Evolutionary conservation across 2,113 vertebrate species (phyloP), one percentile per base, ranked within the genome.

Genomic region (Pseudorectes ferrugineus): DNA sequence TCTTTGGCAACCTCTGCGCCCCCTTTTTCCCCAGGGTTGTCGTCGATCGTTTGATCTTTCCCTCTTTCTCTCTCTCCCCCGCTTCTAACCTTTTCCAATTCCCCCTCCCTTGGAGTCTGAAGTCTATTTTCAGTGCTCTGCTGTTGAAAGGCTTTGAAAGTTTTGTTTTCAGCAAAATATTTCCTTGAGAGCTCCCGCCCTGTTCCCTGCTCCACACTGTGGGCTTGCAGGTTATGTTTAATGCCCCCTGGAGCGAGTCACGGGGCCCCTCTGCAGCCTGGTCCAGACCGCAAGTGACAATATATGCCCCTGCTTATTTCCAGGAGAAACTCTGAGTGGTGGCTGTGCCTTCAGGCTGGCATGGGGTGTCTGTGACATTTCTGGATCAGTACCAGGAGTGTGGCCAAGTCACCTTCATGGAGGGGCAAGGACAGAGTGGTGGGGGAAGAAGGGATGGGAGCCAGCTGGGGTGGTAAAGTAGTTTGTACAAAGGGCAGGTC

Each of bases 91-190:
- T 96, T 96, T 97, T 93, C 92, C 83, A 92, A 85, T 92, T 94
- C 87, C 68, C 92, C 93, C 92, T 94, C 93, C 95, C 85, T 91
- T 77, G 57, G 89, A 84, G 88, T 68, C 91, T 96, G 92, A 96
- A 88, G 92, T 93, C 96, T 96, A 96, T 97, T 97, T 97, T 97
- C 79, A 85, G 95, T 79, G 63, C 68, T 94, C 42, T 88, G 84
- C 75, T 91, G 94, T 83, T 93, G 84, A 95, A 95, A 96, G 95
- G 77, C 95, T 97, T 97, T 93, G 73, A 95, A 93, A 97, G 91
- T 95, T 96, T 97, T 97, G 93, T 95, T 97, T 97, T 94, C 66
- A 93, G 97, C 88, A 96, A 97, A 97, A 96, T 97, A 92, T 94
- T 97, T 97, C 94, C 96, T 97, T 96, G 96, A 97, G 92, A 92